phyloP scores from a whole-genome alignment of 2,797 vertebrate genomes.

The Trematomus bernacchii region DNA sequence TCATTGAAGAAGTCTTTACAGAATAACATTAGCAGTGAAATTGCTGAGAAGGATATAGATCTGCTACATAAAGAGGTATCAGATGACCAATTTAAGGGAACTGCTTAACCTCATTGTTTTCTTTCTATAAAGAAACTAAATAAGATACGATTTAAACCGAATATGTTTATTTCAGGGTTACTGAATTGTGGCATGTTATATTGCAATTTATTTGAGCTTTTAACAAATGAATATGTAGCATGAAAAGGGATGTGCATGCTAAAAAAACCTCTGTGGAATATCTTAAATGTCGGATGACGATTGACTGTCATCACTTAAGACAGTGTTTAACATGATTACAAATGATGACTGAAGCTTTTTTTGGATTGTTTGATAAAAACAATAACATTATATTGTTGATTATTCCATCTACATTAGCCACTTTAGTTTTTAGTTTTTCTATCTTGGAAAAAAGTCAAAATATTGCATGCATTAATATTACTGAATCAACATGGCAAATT shows the following conservation, averaged over 20 bases:
- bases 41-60: no score
- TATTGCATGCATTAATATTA: background rate
- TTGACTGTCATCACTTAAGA: background rate
- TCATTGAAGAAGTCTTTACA: no score
- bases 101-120: no score
- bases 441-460: background rate
- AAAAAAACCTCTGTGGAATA: constrained; percentile 25
- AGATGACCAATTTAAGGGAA: no score
- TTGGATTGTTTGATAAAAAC: background rate
- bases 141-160: no score
- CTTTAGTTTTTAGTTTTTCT: background rate
- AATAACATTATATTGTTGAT: background rate
- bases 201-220: background rate
- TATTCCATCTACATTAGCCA: background rate
- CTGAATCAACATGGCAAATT: background rate
- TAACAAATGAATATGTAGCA: constrained; percentile 15
- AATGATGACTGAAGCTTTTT: background rate
- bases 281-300: constrained; percentile 20
- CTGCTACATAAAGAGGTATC: no score
- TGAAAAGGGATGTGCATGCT: no score
- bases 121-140: no score
- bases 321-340: constrained; percentile 17
- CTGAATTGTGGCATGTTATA: no score
- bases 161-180: no score
- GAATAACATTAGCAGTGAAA: no score